Evolutionary conservation across 1,140 invertebrate species (phyloP).

Genomic region (Drosophila melanica): DNA sequence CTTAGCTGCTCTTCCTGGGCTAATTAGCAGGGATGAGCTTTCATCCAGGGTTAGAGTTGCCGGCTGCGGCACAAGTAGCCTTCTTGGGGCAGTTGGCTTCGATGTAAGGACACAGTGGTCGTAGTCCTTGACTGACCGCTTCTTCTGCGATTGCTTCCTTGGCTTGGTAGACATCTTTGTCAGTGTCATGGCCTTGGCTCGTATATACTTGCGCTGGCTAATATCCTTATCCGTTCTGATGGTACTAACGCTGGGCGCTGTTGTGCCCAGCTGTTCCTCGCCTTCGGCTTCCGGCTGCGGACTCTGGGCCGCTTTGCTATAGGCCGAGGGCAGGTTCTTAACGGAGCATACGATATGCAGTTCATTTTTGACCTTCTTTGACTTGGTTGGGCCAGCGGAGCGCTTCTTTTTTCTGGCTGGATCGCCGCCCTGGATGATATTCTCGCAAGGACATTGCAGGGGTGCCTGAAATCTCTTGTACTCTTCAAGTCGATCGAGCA

Average conservation of each 20-base stretch:
- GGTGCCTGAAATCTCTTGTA: neutral
- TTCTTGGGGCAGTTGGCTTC: neutral
- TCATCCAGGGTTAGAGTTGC: neutral
- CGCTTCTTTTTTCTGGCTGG: neutral
- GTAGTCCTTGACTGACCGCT: neutral
- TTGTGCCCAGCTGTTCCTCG: neutral
- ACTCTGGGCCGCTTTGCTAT: neutral
- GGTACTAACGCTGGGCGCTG: neutral
- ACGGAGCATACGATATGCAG: neutral
- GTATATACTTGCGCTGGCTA: slow-evolving; percentile 9
- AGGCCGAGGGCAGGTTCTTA: neutral
- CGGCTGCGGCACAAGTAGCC: too few species aligned
- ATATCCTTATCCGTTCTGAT: neutral
- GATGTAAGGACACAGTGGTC: neutral
- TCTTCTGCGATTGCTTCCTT: neutral
- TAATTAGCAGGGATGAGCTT: neutral
- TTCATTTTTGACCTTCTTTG: neutral
- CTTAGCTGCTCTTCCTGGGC: neutral
- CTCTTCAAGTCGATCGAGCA: neutral
- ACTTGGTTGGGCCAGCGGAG: neutral
- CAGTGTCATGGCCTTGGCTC: neutral
- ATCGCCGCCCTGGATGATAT: neutral
- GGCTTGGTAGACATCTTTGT: neutral
- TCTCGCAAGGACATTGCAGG: neutral
- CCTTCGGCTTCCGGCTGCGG: neutral